These are phyloP conservation scores for Acanthurus leucopareius DNA, from an alignment of 2,797 vertebrate genomes.

Conservation along the genomic window DNA sequence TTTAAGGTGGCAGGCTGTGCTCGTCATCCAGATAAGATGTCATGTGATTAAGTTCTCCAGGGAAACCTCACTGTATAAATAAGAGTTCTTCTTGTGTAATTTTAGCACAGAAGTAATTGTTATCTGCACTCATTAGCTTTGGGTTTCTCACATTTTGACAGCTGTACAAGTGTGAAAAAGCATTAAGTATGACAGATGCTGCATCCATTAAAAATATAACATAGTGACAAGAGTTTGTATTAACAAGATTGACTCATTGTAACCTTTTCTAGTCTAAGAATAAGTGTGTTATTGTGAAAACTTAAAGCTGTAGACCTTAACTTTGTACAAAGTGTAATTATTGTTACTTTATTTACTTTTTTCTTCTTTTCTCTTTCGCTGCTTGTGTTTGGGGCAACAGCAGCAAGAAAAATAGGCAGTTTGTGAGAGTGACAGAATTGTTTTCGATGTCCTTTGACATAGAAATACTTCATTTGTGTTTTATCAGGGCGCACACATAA, in stretches of 20 bases:
- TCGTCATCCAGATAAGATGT: constrained; percentile 33
- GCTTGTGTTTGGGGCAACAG: constrained; percentile 2
- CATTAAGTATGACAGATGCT: not conserved
- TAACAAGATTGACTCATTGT: too few relatives aligned
- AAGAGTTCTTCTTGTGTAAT: not conserved
- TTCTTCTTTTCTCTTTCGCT: not conserved
- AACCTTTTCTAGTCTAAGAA: too few relatives aligned
- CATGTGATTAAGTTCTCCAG: constrained; percentile 24
- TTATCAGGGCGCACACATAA: constrained; percentile 45
- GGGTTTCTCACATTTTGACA: not conserved
- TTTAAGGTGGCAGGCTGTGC: constrained; percentile 39
- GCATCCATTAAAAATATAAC: too few relatives aligned
- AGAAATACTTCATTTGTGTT: constrained; percentile 44
- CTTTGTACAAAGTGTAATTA: not conserved
- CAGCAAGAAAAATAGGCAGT: not conserved
- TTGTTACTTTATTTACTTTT: not conserved
- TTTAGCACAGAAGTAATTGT: not conserved
- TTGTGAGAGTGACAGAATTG: constrained; percentile 14
- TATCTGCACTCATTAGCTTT: not conserved
- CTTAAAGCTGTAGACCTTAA: too few relatives aligned
- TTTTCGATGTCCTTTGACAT: constrained; percentile 14
- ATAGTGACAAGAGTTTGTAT: not conserved
- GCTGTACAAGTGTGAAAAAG: not conserved
- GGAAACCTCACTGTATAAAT: not conserved
- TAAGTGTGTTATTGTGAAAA: too few relatives aligned